Evolutionary conservation across 2,113 vertebrate species (phyloP), one percentile per base, ranked within the genome.

Genomic region (Empidonax traillii): DNA sequence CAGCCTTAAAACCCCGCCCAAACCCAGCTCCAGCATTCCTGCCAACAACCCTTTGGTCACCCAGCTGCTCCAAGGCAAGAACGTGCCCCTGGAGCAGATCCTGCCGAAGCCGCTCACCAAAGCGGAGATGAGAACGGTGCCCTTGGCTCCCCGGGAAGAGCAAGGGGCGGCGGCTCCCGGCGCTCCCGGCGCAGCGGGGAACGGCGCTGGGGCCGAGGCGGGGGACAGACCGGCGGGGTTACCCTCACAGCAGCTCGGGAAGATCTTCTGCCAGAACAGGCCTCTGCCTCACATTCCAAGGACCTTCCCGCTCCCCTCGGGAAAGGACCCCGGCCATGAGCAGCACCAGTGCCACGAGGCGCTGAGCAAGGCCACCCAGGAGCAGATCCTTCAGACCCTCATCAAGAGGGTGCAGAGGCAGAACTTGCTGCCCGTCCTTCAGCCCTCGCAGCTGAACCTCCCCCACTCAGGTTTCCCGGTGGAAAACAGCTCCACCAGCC

Each of bases 31-130:
- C 92, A 99, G 96, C 59, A 99, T 99, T 87, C 99, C 99, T 68
- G 99, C 99, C 33, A 99, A 99, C 97, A 99, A 99, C 96, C 99
- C 99, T 28, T 96, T 99, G 87, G 99, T 99, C 90, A 98, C 98
- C 17, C 98, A 99, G 83, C 98, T 99, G 46, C 98, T 99, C 49
- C 99, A 99, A 89, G 99, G 99, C 61, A 99, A 99, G 97, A 98
- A 98, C 16, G 98, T 99, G 69, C 99, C 99, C 4, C 86, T 99
- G 96, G 99, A 99, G 95, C 98, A 99, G 80, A 99, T 99, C 96
- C 98, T 99, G 94, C 98, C 98, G 37, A 99, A 98, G 97, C 96
- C 99, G 23, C 97, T 99, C 72, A 98, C 98, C 96, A 99, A 98
- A 93, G 94, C 96, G 8, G 99, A 99, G n/a, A 72, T 94, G 62